Evolutionary conservation across 2,888 invertebrate species (phyloP).

Genomic region (Eumerus sabulonum): DNA sequence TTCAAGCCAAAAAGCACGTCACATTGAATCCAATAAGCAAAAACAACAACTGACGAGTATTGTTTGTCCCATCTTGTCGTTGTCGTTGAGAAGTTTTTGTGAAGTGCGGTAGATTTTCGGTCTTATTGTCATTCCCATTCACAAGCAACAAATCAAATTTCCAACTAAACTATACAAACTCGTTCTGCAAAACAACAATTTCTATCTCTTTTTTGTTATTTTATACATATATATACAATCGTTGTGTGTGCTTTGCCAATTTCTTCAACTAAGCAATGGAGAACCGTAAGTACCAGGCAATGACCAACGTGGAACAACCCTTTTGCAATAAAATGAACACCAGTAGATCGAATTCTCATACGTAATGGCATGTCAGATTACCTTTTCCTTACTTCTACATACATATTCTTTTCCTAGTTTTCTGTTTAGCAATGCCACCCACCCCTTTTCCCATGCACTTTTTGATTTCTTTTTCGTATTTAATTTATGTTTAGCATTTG

Average conservation of each 20-base stretch:
- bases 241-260: slow-evolving; percentile 24
- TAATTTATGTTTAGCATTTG: slow-evolving; percentile 5
- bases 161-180: slow-evolving; percentile 17
- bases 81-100: slow-evolving; percentile 54
- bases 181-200: no score
- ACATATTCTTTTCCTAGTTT: neutral
- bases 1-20: slow-evolving; percentile 25
- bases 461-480: no score
- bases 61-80: slow-evolving; percentile 31
- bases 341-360: neutral
- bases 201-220: no score
- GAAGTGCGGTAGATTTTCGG: slow-evolving; percentile 43
- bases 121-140: slow-evolving; percentile 15
- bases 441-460: no score
- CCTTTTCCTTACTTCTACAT: slow-evolving; percentile 4
- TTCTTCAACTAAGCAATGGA: slow-evolving; percentile 45
- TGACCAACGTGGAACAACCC: neutral
- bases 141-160: slow-evolving; percentile 40
- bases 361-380: slow-evolving; percentile 10
- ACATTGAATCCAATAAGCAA: neutral
- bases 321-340: neutral
- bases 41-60: slow-evolving; percentile 45
- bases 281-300: slow-evolving; percentile 48
- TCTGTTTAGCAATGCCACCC: no score
- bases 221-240: no score